Percentiles rank a stretch among this genome's conserved stretches.
Conservation (phyloP, 2,888 invertebrate genomes). For the Acrobasis suavella region DNA sequence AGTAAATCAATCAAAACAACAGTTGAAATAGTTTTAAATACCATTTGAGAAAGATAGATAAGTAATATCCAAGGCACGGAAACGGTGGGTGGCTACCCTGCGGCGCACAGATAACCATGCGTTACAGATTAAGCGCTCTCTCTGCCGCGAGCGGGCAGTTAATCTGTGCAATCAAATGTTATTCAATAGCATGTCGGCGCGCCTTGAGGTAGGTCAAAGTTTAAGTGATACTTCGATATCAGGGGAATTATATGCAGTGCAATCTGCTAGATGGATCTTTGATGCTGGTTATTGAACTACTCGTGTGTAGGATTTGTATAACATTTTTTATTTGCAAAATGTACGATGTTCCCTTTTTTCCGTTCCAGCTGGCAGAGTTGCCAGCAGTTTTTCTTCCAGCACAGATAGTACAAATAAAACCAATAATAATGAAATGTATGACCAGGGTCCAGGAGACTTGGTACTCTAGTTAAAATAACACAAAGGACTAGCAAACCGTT, state of each 20-base stretch:
- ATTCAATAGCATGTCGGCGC: constrained; percentile 29
- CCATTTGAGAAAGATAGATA: neutral
- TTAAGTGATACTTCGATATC: constrained; percentile 24
- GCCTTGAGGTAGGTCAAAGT: constrained; percentile 29
- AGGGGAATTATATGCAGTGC: constrained; percentile 5
- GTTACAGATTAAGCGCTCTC: constrained; percentile 20
- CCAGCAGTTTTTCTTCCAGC: too few species aligned
- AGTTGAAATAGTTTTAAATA: too few species aligned
- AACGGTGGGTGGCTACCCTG: constrained; percentile 8
- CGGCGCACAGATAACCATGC: constrained; percentile 16
- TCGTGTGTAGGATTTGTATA: neutral
- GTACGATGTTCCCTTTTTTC: too few species aligned
- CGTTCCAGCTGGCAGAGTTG: too few species aligned
- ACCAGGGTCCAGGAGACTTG: too few species aligned
- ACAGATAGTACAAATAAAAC: too few species aligned
- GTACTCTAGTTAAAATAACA: too few species aligned
- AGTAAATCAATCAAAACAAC: neutral
- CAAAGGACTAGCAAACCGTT: too few species aligned
- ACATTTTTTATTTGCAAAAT: too few species aligned
- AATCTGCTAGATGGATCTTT: constrained; percentile 6
- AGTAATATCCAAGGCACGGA: neutral
- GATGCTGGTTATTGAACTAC: constrained; percentile 5
- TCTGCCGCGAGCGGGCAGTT: constrained; percentile 16
- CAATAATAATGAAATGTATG: too few species aligned
- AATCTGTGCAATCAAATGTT: constrained; percentile 32